Base-by-base conservation (phyloP, 2,888 invertebrate species). In the Callimorpha dominula region DNA sequence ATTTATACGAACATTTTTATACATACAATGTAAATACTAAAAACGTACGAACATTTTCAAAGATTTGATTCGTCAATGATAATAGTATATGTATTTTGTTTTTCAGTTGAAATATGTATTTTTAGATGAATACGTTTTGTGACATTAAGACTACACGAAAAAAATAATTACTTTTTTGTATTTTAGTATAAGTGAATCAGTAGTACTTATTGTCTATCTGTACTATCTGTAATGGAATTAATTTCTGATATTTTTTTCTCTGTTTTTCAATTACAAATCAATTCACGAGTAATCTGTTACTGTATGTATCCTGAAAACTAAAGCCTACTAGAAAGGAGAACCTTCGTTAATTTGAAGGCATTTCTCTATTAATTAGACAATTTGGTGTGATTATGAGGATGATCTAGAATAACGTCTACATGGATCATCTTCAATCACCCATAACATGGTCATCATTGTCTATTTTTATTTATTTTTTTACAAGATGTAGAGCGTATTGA, bases 401-500 rank as follows among this genome's bases (percentile, higher is more conserved):
- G 20, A 54, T 54, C 17, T 63, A 65, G 20, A 65, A 14, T 46
- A 8, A 20, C 6, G 43, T 43, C 43, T 20, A 4, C 1, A 57
- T 11, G 11, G 12, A 57, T n/a, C 2, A 54, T 54, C 20, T 54
- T 54, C 54, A 54, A 54, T n/a, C 11, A 54, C 54, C 20, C 11
- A 12, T 12, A 12, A 11, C 20, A 12, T 5, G 4, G 20, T 57
- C 4, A 57, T 15, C 8, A 15, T 14, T 15, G 49, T 15, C 65
- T 7, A 46, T 46, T 46, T 40, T 52, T 31, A 54, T 43, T 52
- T 31, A 31, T 31, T 31, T 50, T 52, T 54, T 9, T 20, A 63
- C 4, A 7, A 43, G 20, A 74, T 74, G 68, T 81, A 73, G 50
- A 72, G 64, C 60, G 2, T 80, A 77, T 71, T 64, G 65, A 80